Evolutionary conservation across 2,113 vertebrate species (phyloP), one percentile per base, ranked within the genome.

Genomic region (Coregonus clupeaformis): DNA sequence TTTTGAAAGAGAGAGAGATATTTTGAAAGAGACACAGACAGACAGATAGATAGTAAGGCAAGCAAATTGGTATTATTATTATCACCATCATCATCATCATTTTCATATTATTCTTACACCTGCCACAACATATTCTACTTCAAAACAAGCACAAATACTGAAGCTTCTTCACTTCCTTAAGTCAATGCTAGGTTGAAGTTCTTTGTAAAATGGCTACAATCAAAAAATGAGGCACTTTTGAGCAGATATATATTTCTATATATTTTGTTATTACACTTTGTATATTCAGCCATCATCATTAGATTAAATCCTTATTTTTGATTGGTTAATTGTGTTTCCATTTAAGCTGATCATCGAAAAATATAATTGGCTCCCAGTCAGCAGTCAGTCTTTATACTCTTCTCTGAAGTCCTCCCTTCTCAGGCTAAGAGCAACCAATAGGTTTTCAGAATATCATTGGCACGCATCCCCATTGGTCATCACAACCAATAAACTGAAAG

Each of bases 161-260:
- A 68, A 42, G 68, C 79, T 76, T 87, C 77, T 77, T 87, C 70
- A 80, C 47, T 82, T 67, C 65, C 29, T 42, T 69, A 80, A 80
- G 74, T 72, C 30, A 6, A 72, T 47, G 64, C 74, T 67, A 81
- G 82, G 67, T 42, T 42, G 36, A 42, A 42, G 36, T 71, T 83
- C 55, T 82, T 74, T 81, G 78, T 81, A 80, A 83, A 87, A 88
- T 85, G 78, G 84, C 86, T 86, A 89, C 84, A 82, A 84, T 87
- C 80, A 79, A 78, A 84, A 87, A 85, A 79, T 60, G 77, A 92
- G 91, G 89, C 89, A 92, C 91, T 91, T 90, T 84, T 83, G 76
- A 42, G 7, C 36, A 42, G 36, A 83, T 79, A 85, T 74, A 85
- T 78, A 73, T 69, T 29, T 64, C 29, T 75, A 84, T 72, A 78